A percentile compares a stretch with the other conserved stretches of the same genome.
Evolutionary conservation across 2,113 vertebrate species (phyloP).

Genomic region (Phrynosoma blainvillii): DNA sequence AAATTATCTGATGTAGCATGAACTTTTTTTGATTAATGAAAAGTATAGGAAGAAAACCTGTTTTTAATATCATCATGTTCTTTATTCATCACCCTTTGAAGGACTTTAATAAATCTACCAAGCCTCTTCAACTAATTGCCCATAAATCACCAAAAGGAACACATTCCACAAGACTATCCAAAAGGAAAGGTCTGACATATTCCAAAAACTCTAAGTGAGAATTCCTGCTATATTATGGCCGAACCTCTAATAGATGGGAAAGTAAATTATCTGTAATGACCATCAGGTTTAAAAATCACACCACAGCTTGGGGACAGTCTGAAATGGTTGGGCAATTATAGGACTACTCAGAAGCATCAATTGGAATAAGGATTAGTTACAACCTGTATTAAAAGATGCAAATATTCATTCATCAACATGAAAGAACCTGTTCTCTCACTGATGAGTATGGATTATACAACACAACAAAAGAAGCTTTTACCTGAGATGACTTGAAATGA

Average conservation of each 20-base stretch:
- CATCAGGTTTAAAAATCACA: conserved; percentile 72
- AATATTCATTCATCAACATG: conserved; percentile 63
- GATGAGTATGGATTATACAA: conserved; percentile 49
- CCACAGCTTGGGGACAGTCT: conserved; percentile 63
- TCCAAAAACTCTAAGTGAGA: conserved; percentile 56
- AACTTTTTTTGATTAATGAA: conserved; percentile 26
- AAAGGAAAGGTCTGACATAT: conserved; percentile 27
- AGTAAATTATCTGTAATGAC: conserved; percentile 73
- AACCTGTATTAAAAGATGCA: conserved; percentile 53
- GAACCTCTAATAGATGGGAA: conserved; percentile 67
- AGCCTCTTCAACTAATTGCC: conserved; percentile 61
- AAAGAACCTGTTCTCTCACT: conserved; percentile 56
- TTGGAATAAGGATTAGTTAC: conserved; percentile 64
- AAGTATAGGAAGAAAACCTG: conserved; percentile 28
- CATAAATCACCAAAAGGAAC: conserved; percentile 64
- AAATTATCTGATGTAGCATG: neutral
- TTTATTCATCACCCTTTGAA: conserved; percentile 63
- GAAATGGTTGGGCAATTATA: conserved; percentile 73
- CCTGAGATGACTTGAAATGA: conserved; percentile 61
- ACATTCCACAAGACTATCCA: conserved; percentile 52
- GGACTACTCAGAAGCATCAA: conserved; percentile 57
- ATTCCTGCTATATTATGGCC: conserved; percentile 65
- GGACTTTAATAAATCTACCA: conserved; percentile 65
- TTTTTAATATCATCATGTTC: neutral
- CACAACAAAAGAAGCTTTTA: conserved; percentile 31